phyloP scores from a whole-genome alignment of 53 echinoderm and acorn worm genomes.

The Holothuria scabra region DNA sequence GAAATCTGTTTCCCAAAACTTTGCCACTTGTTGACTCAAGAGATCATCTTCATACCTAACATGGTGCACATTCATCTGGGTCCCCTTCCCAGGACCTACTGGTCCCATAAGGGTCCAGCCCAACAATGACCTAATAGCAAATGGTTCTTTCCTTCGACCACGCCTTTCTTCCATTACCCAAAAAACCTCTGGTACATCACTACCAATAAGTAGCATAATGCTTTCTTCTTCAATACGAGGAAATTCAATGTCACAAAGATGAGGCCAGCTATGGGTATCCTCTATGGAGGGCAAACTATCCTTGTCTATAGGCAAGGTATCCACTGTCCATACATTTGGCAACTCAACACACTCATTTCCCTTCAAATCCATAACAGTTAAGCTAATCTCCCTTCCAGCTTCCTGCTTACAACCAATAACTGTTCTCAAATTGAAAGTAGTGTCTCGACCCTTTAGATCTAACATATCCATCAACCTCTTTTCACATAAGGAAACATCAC shows the following conservation, averaged over 20 bases:
- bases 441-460: conserved; percentile 6
- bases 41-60: neutral
- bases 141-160: conserved; percentile 49
- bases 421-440: conserved; percentile 8
- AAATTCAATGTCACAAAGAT: conserved; percentile 43
- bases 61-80: conserved; percentile 5
- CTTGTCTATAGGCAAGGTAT: conserved; percentile 45
- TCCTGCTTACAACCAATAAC: neutral
- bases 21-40: neutral
- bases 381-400: neutral
- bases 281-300: conserved; percentile 28
- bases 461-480: conserved; percentile 7
- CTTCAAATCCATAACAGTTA: neutral
- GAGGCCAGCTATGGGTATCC: conserved; percentile 44
- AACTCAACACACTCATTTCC: neutral
- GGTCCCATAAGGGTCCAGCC: conserved; percentile 50
- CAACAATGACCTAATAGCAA: conserved; percentile 39
- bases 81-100: neutral
- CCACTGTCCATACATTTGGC: conserved; percentile 52
- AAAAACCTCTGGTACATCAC: conserved; percentile 46
- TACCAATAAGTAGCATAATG: conserved; percentile 48
- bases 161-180: conserved; percentile 56
- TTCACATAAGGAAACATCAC: conserved; percentile 35
- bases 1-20: conserved; percentile 18
- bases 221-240: conserved; percentile 15